Conservation (phyloP, 1,140 invertebrate genomes). For the Chionoecetes opilio region DNA sequence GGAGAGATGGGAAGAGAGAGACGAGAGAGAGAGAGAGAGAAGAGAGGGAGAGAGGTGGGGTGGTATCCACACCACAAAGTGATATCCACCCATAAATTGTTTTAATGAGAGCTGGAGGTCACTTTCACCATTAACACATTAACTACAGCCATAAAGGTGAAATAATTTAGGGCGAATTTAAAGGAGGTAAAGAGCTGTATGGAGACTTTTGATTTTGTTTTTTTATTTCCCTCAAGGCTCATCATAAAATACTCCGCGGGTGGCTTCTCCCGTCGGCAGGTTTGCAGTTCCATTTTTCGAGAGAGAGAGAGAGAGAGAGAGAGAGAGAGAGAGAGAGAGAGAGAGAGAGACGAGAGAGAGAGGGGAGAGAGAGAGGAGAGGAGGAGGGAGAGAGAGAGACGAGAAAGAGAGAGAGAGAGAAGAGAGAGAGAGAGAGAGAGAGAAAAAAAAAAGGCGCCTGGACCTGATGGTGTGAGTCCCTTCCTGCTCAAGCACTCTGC, state of each 20-base stretch:
- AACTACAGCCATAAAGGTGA: conserved; percentile 29
- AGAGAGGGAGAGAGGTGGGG: neutral
- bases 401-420: neutral
- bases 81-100: neutral
- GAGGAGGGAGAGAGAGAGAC: neutral
- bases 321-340: neutral
- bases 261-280: neutral
- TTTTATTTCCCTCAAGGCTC: neutral
- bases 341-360: neutral
- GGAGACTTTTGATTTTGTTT: neutral
- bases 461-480: too few relatives aligned
- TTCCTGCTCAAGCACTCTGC: too few relatives aligned
- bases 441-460: too few relatives aligned
- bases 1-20: too few relatives aligned
- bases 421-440: neutral
- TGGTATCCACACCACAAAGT: too few relatives aligned
- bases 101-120: neutral
- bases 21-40: neutral
- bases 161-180: conserved; percentile 5
- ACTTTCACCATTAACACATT: conserved; percentile 17
- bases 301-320: neutral
- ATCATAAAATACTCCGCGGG: neutral
- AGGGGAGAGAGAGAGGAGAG: neutral
- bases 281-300: neutral
- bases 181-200: neutral